Evolutionary conservation across 2,888 invertebrate genomes (phyloP), one percentile per base, ranked within the genome.

Genomic region (Caenorhabditis virilis): DNA sequence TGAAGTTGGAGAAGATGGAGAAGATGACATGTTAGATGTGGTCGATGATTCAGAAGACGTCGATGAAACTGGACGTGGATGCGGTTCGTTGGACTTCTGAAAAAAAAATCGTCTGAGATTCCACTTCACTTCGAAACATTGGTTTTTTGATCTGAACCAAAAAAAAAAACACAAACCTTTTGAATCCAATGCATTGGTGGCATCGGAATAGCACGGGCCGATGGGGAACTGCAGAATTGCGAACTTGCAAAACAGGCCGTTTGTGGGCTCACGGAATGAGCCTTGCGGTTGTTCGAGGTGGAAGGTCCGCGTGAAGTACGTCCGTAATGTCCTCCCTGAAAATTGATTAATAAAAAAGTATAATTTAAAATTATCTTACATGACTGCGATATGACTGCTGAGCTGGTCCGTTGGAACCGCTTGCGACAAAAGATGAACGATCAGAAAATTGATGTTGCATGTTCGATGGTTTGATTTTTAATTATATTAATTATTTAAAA

Each of bases 231-330:
- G 27, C 56, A 55, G 15, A 60, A 27, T 22, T 41, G 42, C 23
- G 65, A 60, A 13, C 39, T 53, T 15, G 65, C 65, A 45, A 47
- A 65, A 15, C 52, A 25, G 2, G 23, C 3, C 33, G 41, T 25
- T 26, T 49, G 55, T 18, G 59, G 64, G 64, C 64, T 64, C 51
- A 53, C 30, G 16, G 64, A 64, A 16, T 52, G 54, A 53, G 58
- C 47, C 55, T 59, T 58, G 6, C 64, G 52, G 20, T 64, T 45
- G 2, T 38, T 26, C 23, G 27, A 1, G 41, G 56, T 2, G 35
- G 42, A 4, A 35, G 47, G 18, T 47, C 16, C 16, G 22, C 25
- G 25, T 16, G 20, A 15, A n/a, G n/a, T n/a, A n/a, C n/a, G n/a
- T n/a, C n/a, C n/a, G n/a, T n/a, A n/a, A n/a, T n/a, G n/a, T n/a